phyloP scores from a whole-genome alignment of 2,888 invertebrate genomes.

The Camponotus fellah region DNA sequence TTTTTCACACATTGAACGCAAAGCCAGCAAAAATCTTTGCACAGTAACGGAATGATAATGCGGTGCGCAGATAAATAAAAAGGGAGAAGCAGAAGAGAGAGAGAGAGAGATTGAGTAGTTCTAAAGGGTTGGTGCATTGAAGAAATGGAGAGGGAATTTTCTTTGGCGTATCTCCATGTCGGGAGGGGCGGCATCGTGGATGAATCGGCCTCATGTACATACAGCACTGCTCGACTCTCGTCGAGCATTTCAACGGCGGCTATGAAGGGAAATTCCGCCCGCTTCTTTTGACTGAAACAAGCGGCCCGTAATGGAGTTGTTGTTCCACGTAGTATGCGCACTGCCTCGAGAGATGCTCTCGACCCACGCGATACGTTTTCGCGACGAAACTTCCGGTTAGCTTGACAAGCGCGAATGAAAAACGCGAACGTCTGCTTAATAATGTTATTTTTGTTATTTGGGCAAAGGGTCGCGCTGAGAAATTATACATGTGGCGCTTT shows the following conservation, averaged over 20 bases:
- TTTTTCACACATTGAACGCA: not conserved
- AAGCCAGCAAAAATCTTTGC: slow-evolving; percentile 26
- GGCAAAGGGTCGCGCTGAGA: not conserved
- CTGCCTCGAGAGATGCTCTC: slow-evolving; percentile 42
- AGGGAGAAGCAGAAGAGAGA: slow-evolving; percentile 34
- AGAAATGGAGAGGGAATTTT: slow-evolving; percentile 61
- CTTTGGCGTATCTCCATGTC: slow-evolving; percentile 66
- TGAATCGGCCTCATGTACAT: slow-evolving; percentile 62
- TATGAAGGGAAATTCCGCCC: slow-evolving; percentile 60
- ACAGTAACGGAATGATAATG: slow-evolving; percentile 20
- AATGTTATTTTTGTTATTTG: slow-evolving; percentile 19
- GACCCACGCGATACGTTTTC: not conserved
- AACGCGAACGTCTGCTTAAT: slow-evolving; percentile 18
- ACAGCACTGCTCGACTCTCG: slow-evolving; percentile 41
- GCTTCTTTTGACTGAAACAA: slow-evolving; percentile 52
- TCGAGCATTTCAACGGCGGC: slow-evolving; percentile 63
- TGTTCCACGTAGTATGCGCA: slow-evolving; percentile 62
- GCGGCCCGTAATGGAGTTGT: slow-evolving; percentile 67
- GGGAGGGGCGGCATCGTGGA: slow-evolving; percentile 55
- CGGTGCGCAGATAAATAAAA: slow-evolving; percentile 66
- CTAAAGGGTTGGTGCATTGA: slow-evolving; percentile 54
- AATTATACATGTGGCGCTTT: slow-evolving; percentile 5
- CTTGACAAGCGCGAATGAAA: not conserved
- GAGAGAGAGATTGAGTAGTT: slow-evolving; percentile 12
- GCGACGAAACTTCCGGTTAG: slow-evolving; percentile 7